A percentile compares a stretch with the other conserved stretches of the same genome.
These are phyloP conservation scores for Hypsopygia costalis DNA, from an alignment of 2,888 invertebrate genomes.

Conservation along the genomic window DNA sequence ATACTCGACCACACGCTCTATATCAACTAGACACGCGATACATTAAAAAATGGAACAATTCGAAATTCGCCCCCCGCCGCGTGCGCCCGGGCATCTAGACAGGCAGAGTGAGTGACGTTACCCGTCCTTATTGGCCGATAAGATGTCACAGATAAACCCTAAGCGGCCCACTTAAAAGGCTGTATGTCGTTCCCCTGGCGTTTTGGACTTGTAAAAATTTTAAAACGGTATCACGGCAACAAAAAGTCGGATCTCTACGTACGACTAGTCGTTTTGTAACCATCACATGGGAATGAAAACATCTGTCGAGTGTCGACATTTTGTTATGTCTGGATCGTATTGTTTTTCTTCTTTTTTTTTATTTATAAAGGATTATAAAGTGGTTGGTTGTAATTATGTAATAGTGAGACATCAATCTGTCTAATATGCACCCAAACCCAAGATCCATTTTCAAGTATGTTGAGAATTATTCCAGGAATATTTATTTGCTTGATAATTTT, in stretches of 20 bases:
- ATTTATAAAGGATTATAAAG: no score
- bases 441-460: no score
- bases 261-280: conserved; percentile 44
- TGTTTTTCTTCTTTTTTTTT: no score
- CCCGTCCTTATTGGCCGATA: conserved; percentile 78
- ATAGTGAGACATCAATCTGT: no score
- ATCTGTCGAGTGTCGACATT: conserved; percentile 74
- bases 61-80: conserved; percentile 69
- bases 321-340: conserved; percentile 45
- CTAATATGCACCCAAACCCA: no score
- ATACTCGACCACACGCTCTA: conserved; percentile 46
- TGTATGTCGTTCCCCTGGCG: conserved; percentile 61
- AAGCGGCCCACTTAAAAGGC: conserved; percentile 70
- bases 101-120: conserved; percentile 77
- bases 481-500: no score
- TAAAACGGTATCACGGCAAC: conserved; percentile 62
- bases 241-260: conserved; percentile 31
- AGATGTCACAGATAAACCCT: conserved; percentile 71
- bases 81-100: conserved; percentile 55
- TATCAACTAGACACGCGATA: conserved; percentile 68
- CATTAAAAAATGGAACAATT: conserved; percentile 55
- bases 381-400: no score
- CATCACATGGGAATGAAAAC: conserved; percentile 72
- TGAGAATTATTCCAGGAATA: no score
- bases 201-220: conserved; percentile 67